Evolutionary conservation across 2,113 vertebrate genomes (phyloP).

Genomic region (Zapornia atra): DNA sequence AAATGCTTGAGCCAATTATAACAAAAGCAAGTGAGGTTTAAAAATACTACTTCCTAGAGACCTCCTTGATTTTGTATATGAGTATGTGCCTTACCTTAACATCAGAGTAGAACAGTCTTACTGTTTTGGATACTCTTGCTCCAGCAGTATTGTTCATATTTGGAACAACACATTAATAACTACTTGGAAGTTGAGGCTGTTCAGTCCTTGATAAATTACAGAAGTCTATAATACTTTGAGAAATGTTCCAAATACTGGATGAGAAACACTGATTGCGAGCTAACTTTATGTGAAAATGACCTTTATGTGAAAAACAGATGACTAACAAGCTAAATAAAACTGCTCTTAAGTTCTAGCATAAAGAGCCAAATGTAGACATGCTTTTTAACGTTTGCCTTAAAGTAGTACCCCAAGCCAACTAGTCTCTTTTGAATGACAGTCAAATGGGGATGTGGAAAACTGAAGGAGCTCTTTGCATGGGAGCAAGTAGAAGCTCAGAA

Average conservation of each 20-base stretch:
- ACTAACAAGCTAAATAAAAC: constrained; percentile 40
- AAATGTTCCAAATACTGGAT: neutral
- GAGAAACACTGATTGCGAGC: neutral
- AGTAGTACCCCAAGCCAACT: neutral
- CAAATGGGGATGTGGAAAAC: neutral
- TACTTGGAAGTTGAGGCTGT: neutral
- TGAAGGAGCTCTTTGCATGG: neutral
- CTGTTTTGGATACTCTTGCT: neutral
- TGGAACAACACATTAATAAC: neutral
- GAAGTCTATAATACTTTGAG: neutral
- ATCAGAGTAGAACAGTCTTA: neutral
- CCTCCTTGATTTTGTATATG: neutral
- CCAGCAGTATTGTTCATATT: neutral
- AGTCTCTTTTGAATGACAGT: neutral
- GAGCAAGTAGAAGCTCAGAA: neutral
- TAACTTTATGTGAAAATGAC: neutral
- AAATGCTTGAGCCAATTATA: neutral
- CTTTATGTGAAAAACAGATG: neutral
- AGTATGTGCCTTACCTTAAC: neutral
- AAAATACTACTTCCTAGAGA: neutral
- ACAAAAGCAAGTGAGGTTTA: neutral
- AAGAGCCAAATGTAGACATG: neutral
- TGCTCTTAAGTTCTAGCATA: neutral
- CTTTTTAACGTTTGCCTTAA: neutral
- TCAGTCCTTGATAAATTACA: neutral